Evolutionary conservation across 2,797 vertebrate species (phyloP).

Genomic region (Rhyacichthys aspro): DNA sequence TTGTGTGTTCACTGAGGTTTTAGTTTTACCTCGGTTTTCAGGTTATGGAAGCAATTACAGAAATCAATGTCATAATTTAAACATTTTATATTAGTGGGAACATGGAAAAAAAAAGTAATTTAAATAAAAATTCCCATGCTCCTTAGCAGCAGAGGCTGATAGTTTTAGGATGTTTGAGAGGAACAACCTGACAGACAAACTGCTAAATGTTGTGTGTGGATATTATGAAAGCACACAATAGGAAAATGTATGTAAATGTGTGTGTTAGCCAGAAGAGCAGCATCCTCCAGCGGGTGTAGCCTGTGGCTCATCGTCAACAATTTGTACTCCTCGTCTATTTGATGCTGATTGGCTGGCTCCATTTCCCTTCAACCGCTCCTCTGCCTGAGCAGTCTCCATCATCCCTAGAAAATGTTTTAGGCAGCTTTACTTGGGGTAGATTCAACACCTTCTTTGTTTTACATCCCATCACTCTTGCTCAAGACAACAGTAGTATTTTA

Average conservation of each 20-base stretch:
- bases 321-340: conserved; percentile 92
- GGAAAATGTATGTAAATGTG: conserved; percentile 31
- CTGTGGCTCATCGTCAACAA: conserved; percentile 94
- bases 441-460: not conserved
- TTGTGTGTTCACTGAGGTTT: not conserved
- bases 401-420: conserved; percentile 81
- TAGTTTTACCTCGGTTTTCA: not conserved
- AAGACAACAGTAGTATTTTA: not conserved
- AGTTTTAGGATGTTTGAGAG: conserved; percentile 40
- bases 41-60: not conserved
- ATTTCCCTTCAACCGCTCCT: conserved; percentile 92
- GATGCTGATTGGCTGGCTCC: conserved; percentile 86
- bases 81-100: conserved; percentile 52
- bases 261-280: conserved; percentile 90
- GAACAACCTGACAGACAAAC: conserved; percentile 29
- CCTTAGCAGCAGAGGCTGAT: conserved; percentile 48
- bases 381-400: conserved; percentile 96
- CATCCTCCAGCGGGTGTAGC: conserved; percentile 88
- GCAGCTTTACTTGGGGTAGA: not conserved
- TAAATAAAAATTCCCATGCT: conserved; percentile 54
- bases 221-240: conserved; percentile 29
- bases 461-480: too few relatives aligned
- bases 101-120: conserved; percentile 40
- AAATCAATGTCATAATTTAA: conserved; percentile 38
- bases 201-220: conserved; percentile 32